Conservation (phyloP, 2,113 vertebrate species). For the Bambusicola thoracicus region DNA sequence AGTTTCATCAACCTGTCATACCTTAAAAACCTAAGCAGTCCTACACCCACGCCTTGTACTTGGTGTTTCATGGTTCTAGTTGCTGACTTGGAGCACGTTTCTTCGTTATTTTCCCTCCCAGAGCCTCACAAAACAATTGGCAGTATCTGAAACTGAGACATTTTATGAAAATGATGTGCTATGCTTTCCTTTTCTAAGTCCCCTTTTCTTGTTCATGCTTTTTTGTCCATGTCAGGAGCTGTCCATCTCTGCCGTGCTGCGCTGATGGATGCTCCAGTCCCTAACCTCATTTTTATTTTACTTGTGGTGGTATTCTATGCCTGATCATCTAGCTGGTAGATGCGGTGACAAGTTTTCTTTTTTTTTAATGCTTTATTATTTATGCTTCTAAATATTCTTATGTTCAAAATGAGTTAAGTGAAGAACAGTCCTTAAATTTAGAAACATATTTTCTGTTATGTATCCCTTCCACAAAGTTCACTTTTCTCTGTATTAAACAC, state of each 20-base stretch:
- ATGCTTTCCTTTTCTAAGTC: background rate
- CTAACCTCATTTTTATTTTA: background rate
- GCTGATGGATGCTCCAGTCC: background rate
- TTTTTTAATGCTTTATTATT: background rate
- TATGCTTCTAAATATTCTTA: background rate
- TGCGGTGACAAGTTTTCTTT: fast-evolving
- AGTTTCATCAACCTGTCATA: background rate
- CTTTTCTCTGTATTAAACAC: background rate
- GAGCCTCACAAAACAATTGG: background rate
- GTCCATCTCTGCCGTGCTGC: background rate
- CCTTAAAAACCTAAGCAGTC: background rate
- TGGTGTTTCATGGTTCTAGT: background rate
- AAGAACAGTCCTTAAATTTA: background rate
- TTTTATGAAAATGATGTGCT: background rate
- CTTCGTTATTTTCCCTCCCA: background rate
- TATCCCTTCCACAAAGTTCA: background rate
- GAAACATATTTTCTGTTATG: fast-evolving
- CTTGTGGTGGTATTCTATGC: background rate
- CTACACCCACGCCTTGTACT: background rate
- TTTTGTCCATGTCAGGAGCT: fast-evolving
- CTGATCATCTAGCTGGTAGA: background rate
- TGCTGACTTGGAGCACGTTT: background rate
- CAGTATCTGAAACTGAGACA: background rate
- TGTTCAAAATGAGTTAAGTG: background rate
- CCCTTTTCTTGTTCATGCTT: background rate